A percentile compares a stretch with the other conserved stretches of the same genome.
Evolutionary conservation across 2,113 vertebrate species (phyloP).

Genomic region (Heterocephalus glaber): DNA sequence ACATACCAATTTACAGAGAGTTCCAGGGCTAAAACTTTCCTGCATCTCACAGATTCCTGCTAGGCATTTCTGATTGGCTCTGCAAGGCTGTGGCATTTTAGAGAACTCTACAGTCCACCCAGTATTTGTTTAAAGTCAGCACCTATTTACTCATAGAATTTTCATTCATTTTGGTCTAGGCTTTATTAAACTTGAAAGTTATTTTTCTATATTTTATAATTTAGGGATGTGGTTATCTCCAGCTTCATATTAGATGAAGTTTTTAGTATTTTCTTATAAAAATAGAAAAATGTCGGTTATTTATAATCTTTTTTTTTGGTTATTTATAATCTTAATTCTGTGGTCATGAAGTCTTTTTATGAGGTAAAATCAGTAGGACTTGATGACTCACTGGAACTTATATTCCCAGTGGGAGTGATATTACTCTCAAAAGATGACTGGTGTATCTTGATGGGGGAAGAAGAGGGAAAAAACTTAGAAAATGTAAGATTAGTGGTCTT

Average conservation of each 20-base stretch:
- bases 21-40: not conserved
- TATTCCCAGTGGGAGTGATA: not conserved
- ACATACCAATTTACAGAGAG: not conserved
- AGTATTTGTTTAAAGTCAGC: not conserved
- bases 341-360: not conserved
- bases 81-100: not conserved
- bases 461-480: not conserved
- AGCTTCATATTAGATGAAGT: not conserved
- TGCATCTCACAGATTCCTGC: not conserved
- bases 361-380: not conserved
- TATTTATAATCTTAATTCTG: not conserved
- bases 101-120: not conserved
- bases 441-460: not conserved
- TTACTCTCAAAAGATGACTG: not conserved
- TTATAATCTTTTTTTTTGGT: not conserved
- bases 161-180: not conserved
- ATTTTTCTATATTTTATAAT: not conserved
- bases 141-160: not conserved
- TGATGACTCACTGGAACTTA: not conserved
- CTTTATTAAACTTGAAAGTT: not conserved
- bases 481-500: not conserved
- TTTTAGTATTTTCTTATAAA: slow-evolving; percentile 8
- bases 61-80: not conserved
- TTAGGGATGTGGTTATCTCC: not conserved
- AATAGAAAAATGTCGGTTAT: not conserved